Base-by-base conservation (phyloP, 2,888 invertebrate species). In the Ophion costatus region DNA sequence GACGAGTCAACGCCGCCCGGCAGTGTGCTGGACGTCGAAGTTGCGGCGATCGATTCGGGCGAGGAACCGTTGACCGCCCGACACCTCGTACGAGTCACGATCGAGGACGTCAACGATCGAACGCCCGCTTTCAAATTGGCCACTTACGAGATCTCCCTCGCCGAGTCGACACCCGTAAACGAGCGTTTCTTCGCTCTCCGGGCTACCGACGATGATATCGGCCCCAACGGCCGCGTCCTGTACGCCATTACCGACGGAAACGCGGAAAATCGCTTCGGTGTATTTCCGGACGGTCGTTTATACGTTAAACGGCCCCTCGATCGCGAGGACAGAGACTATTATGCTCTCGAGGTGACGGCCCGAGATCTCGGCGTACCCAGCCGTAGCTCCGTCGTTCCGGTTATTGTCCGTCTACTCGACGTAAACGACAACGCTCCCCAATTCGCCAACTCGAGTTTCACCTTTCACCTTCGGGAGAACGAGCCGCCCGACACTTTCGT, bases 401-500 rank as follows among this genome's bases (percentile, higher is more conserved):
- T 99, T 1, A 97, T 98, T 22, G 97, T 99, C 86, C 98, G 98
- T 92, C 96, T 99, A 29, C 96, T 98, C 85, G 99, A 99, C 94
- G 98, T 99, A 94, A 99, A 99, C 94, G 99, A 99, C 94, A 98
- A 99, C 93, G 96, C 97, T 45, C 99, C 99, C 0, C 96, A 97
- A 92, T 99, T 99, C 94, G 96, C 97, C 2, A 98, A 99, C 90
- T 96, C 96, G 45, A 98, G 98, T 20, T 99, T 99, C 94, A 96
- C 97, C 83, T 98, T 99, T 92, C 97, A 96, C 93, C 96, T 99
- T 22, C 96, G 97, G 76, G 98, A 98, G 94, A 98, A 98, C 93
- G 97, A 97, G 87, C 97, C 97, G 0, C 96, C 97, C 0, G 98
- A 98, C 93, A 97, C 98, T 0, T 98, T 98, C 94, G 98, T 99